Base-by-base conservation (phyloP, 2,113 vertebrate genomes). In the Pithys albifrons region DNA sequence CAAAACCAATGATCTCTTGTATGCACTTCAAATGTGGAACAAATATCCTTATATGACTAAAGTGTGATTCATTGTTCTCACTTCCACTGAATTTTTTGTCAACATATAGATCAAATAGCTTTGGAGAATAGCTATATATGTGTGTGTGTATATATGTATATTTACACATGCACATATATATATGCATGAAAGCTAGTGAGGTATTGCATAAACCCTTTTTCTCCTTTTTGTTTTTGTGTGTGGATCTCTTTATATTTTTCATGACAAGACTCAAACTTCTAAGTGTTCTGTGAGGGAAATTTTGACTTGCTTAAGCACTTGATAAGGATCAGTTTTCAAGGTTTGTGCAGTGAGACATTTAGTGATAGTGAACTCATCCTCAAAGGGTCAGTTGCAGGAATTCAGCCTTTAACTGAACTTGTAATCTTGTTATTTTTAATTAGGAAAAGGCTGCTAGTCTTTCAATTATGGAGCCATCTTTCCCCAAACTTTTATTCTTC, bases 331-430 rank as follows among this genome's bases (percentile, higher is more conserved):
- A 14, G 27, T 89, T 95, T 97, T 91, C 89, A 91, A 91, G 73
- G 81, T 95, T 89, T 88, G 57, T 88, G 71, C 82, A 93, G 85
- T 80, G 48, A 85, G 64, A 88, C 1, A 1, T 66, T 70, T 25
- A 78, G 80, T 85, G 76, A 64, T 71, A 48, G 45, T 89, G 85
- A 96, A 94, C 91, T 94, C 41, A 67, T 86, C 88, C 74, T 95
- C 89, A 78, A 93, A 91, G 89, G 83, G 89, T 97, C 96, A 94
- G 65, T 95, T 95, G 79, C 79, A 97, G 95, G 95, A 98, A 96
- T 97, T 96, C 96, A 96, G 49, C 97, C 95, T 98, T 94, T 64
- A 82, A 19, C 12, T 97, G 96, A 98, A 97, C 97, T 96, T 95
- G 62, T 85, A 97, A 88, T 94, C 76, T 87, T 95, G 92, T 97